Evolutionary conservation across 2,888 invertebrate genomes (phyloP).

Genomic region (Trichogramma evanescens): DNA sequence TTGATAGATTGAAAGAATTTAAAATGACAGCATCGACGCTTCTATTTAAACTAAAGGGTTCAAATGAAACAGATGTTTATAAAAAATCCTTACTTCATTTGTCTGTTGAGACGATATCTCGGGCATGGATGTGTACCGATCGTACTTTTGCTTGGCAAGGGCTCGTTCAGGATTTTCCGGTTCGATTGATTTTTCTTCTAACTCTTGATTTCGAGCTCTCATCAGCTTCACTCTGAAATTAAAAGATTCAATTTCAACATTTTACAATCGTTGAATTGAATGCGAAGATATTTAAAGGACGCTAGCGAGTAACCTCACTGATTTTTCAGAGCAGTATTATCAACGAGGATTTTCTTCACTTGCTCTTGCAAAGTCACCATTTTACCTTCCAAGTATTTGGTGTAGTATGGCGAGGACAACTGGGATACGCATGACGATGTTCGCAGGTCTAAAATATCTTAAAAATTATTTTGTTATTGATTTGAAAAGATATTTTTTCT

Average conservation of each 20-base stretch:
- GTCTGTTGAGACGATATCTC: too few species aligned
- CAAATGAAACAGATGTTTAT: too few species aligned
- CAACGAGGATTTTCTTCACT: slow-evolving; percentile 32
- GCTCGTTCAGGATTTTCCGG: slow-evolving; percentile 8
- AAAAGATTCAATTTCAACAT: neutral
- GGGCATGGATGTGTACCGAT: too few species aligned
- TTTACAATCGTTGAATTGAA: too few species aligned
- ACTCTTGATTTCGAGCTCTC: slow-evolving; percentile 7
- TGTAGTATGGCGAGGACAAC: slow-evolving; percentile 5
- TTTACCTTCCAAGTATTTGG: slow-evolving; percentile 30
- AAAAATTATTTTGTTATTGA: neutral
- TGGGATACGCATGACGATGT: neutral
- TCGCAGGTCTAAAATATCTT: neutral
- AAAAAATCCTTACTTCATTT: too few species aligned
- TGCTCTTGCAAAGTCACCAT: slow-evolving; percentile 32
- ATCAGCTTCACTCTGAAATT: slow-evolving; percentile 15
- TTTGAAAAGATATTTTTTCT: too few species aligned
- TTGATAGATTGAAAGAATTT: too few species aligned
- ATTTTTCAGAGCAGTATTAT: slow-evolving; percentile 30
- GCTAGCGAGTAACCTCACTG: slow-evolving; percentile 29
- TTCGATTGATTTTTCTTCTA: slow-evolving; percentile 11
- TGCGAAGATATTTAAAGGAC: too few species aligned
- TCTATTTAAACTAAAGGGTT: too few species aligned
- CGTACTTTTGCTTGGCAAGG: too few species aligned
- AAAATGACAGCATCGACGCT: too few species aligned